Percentiles rank a stretch among this genome's conserved stretches.
phyloP scores from a whole-genome alignment of 2,113 vertebrate genomes.

The Plecturocebus donacophilus region DNA sequence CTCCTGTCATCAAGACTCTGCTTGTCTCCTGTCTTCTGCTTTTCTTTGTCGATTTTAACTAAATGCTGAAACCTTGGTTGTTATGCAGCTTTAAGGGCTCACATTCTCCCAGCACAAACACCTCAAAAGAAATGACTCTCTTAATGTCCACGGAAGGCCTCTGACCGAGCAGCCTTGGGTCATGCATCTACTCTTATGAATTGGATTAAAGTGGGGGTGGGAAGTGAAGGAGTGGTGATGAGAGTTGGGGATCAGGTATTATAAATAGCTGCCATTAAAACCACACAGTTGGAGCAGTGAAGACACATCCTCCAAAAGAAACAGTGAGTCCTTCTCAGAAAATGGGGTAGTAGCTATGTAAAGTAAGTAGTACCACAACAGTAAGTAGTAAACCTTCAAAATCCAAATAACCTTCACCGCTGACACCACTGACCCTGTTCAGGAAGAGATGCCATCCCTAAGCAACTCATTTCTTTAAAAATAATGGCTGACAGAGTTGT shows the following conservation, averaged over 20 bases:
- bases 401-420: not conserved
- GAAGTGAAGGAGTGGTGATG: not conserved
- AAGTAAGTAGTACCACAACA: not conserved
- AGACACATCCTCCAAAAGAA: not conserved
- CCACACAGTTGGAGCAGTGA: not conserved
- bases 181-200: not conserved
- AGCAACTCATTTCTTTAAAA: not conserved
- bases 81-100: not conserved
- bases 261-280: not conserved
- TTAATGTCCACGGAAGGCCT: not conserved
- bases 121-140: not conserved
- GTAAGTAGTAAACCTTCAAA: conserved; percentile 5
- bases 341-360: not conserved
- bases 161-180: not conserved
- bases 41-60: not conserved
- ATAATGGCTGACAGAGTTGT: not conserved
- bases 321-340: not conserved
- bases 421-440: not conserved
- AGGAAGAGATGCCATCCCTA: not conserved
- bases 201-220: not conserved
- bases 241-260: not conserved
- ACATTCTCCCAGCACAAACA: not conserved
- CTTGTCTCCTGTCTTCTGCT: not conserved
- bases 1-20: not conserved
- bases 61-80: not conserved